These are phyloP conservation scores for Whitmania pigra DNA, from an alignment of 1,140 invertebrate species.

Conservation along the genomic window DNA sequence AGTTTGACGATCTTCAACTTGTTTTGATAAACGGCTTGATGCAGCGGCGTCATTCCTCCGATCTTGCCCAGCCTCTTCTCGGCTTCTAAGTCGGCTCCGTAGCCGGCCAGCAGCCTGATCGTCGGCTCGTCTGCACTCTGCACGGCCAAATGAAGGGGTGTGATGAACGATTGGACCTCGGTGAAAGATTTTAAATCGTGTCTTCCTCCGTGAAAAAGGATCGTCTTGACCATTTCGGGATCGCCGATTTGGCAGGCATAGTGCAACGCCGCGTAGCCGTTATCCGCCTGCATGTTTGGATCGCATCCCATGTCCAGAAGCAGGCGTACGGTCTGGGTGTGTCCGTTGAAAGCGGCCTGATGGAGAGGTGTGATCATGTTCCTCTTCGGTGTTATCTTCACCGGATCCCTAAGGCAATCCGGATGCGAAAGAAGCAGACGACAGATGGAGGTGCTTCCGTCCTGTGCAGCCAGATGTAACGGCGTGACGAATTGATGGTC, in stretches of 20 bases:
- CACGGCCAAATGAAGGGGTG: constrained; percentile 23
- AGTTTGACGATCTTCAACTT: constrained; percentile 26
- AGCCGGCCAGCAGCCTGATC: constrained; percentile 14
- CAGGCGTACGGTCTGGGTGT: constrained; percentile 42
- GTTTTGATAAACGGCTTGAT: constrained; percentile 28
- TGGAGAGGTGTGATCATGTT: constrained; percentile 46
- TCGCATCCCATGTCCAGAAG: constrained; percentile 49
- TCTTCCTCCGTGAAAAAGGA: constrained; percentile 15
- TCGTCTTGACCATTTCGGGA: constrained; percentile 5
- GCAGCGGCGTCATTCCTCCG: constrained; percentile 28
- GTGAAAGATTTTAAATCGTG: constrained; percentile 3
- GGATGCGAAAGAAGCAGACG: constrained; percentile 11
- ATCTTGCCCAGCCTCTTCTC: constrained; percentile 23
- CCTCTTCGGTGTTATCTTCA: constrained; percentile 34
- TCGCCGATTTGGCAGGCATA: constrained; percentile 33
- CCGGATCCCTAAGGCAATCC: constrained; percentile 18
- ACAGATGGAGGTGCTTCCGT: constrained; percentile 17
- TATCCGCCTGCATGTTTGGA: constrained; percentile 50
- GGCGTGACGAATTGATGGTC: constrained; percentile 27
- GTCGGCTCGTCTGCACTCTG: constrained; percentile 17
- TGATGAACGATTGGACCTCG: constrained; percentile 13
- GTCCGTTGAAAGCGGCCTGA: constrained; percentile 46
- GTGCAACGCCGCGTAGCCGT: constrained; percentile 58
- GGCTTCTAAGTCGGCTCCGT: constrained; percentile 16
- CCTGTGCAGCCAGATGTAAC: constrained; percentile 23